Conservation (phyloP, 2,797 vertebrate genomes). For the Microctenopoma steveboyesi region DNA sequence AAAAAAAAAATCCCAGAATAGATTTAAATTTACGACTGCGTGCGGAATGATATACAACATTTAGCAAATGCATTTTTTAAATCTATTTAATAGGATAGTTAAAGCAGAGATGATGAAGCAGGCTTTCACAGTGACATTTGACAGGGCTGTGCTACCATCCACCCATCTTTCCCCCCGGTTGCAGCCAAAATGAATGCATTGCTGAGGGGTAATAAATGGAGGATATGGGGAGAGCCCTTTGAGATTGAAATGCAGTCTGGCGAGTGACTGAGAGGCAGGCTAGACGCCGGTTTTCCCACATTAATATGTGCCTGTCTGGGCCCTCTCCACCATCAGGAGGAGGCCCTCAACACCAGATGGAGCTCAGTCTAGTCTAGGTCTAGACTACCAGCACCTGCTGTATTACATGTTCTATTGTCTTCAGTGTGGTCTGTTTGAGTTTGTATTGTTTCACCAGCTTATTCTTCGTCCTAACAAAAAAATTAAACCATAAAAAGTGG, state of each 20-base stretch:
- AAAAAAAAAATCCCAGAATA: slow-evolving; percentile 21
- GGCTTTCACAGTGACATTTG: slow-evolving; percentile 25
- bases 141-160: slow-evolving; percentile 27
- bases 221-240: slow-evolving; percentile 78
- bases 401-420: slow-evolving; percentile 76
- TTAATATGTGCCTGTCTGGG: slow-evolving; percentile 87
- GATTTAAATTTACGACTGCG: background rate
- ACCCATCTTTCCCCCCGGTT: slow-evolving; percentile 44
- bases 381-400: slow-evolving; percentile 80
- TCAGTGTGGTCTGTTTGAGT: slow-evolving; percentile 48
- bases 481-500: background rate
- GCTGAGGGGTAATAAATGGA: slow-evolving; percentile 81
- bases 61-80: slow-evolving; percentile 2
- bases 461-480: slow-evolving; percentile 43
- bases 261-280: slow-evolving; percentile 76
- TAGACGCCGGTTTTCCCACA: slow-evolving; percentile 83
- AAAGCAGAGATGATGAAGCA: slow-evolving; percentile 37
- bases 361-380: slow-evolving; percentile 81
- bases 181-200: slow-evolving; percentile 70
- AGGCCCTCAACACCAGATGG: slow-evolving; percentile 84
- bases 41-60: background rate
- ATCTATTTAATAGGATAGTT: slow-evolving; percentile 1
- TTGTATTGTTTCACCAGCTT: slow-evolving; percentile 12
- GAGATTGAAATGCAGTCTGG: slow-evolving; percentile 83
- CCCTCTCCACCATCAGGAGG: slow-evolving; percentile 76